Evolutionary conservation across 2,888 invertebrate species (phyloP).

Genomic region (Cheilosia grossa): DNA sequence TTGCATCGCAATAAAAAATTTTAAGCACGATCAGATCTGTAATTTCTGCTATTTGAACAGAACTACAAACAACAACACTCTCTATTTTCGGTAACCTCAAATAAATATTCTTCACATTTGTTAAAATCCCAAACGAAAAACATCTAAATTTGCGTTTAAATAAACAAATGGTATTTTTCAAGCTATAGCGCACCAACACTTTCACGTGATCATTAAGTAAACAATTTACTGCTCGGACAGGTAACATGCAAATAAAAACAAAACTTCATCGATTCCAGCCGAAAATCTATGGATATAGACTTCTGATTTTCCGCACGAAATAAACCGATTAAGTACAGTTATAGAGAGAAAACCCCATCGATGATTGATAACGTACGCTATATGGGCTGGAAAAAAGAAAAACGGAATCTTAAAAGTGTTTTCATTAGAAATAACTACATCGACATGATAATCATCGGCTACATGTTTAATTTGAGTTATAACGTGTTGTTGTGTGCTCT

Average conservation of each 20-base stretch:
- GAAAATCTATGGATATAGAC: slow-evolving; percentile 12
- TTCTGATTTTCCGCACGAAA: slow-evolving; percentile 33
- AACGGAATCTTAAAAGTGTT: background rate
- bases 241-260: slow-evolving; percentile 18
- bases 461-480: slow-evolving; percentile 30
- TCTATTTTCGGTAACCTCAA: background rate
- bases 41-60: too few relatives aligned
- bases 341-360: slow-evolving; percentile 2
- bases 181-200: background rate
- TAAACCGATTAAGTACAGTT: background rate
- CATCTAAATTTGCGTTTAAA: background rate
- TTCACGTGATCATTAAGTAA: slow-evolving; percentile 13
- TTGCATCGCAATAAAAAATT: too few relatives aligned
- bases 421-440: slow-evolving; percentile 23
- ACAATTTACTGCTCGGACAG: slow-evolving; percentile 21
- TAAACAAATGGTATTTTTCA: slow-evolving; percentile 9
- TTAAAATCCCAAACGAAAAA: background rate
- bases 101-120: background rate
- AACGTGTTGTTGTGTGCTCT: slow-evolving; percentile 9
- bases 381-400: slow-evolving; percentile 9
- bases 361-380: slow-evolving; percentile 35
- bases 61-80: too few relatives aligned
- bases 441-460: slow-evolving; percentile 38
- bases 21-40: too few relatives aligned
- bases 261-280: background rate